A percentile compares a stretch with the other conserved stretches of the same genome.
Evolutionary conservation across 2,888 invertebrate species (phyloP).

Genomic region (Uloborus plumipes): DNA sequence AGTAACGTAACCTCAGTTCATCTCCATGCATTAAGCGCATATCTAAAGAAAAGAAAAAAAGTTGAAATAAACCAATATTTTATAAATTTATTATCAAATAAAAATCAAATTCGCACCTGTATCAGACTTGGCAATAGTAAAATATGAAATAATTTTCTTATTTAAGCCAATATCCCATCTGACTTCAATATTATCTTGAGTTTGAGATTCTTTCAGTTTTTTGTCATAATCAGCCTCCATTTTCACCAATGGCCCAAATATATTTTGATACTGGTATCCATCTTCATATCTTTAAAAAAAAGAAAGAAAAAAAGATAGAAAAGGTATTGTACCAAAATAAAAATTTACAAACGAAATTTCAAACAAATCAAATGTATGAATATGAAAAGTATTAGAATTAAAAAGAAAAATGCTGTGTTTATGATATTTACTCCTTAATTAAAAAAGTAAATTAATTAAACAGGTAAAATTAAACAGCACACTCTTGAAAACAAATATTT

Average conservation of each 20-base stretch:
- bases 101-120: conserved; percentile 75
- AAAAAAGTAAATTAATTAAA: no score
- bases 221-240: conserved; percentile 99
- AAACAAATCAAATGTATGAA: not conserved
- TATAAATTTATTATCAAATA: not conserved
- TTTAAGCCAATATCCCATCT: conserved; percentile 99
- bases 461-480: no score
- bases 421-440: no score
- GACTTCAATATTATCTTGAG: conserved; percentile 97
- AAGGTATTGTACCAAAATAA: no score
- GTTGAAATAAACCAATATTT: not conserved
- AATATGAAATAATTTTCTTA: conserved; percentile 97
- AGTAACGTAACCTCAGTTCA: conserved; percentile 91
- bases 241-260: conserved; percentile 96
- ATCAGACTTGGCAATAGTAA: conserved; percentile 96
- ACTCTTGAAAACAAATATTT: no score
- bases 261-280: conserved; percentile 98
- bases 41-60: conserved; percentile 74
- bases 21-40: conserved; percentile 99
- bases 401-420: no score
- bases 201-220: conserved; percentile 96
- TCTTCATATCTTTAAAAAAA: conserved; percentile 87
- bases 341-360: not conserved
- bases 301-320: not conserved
- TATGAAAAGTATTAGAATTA: no score